Conservation (phyloP, 2,113 vertebrate species). For the Hyla sarda region DNA sequence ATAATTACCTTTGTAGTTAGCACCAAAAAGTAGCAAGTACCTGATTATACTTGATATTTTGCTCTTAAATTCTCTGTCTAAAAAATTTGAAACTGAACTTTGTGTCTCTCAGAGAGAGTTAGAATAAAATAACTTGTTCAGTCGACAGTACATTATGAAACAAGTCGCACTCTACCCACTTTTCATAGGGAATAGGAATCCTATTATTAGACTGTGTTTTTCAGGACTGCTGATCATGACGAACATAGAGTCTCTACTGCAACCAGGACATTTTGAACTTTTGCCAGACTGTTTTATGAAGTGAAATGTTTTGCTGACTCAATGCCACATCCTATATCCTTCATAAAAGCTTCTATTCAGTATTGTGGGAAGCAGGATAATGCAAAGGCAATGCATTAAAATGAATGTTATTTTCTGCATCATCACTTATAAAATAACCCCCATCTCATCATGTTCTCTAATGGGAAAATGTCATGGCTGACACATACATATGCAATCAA, state of each 20-base stretch:
- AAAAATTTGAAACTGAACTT: background rate
- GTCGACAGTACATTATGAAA: background rate
- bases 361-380: constrained; percentile 7
- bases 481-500: constrained; percentile 30
- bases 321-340: constrained; percentile 9
- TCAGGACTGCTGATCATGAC: background rate
- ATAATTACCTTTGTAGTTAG: too few relatives aligned
- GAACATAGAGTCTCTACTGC: constrained; percentile 14
- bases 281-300: constrained; percentile 26
- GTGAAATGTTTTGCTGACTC: constrained; percentile 30
- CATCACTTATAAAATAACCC: constrained; percentile 21
- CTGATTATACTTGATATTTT: too few relatives aligned
- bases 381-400: background rate
- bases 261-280: constrained; percentile 3
- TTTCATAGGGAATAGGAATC: background rate
- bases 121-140: background rate
- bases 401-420: constrained; percentile 26
- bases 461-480: background rate
- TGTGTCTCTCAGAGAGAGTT: background rate
- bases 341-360: constrained; percentile 26
- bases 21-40: too few relatives aligned
- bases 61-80: too few relatives aligned
- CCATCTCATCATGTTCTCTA: background rate
- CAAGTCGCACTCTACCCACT: background rate
- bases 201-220: constrained; percentile 28